These are phyloP conservation scores for Paratilapia polleni DNA, from an alignment of 2,113 vertebrate species.

Conservation along the genomic window DNA sequence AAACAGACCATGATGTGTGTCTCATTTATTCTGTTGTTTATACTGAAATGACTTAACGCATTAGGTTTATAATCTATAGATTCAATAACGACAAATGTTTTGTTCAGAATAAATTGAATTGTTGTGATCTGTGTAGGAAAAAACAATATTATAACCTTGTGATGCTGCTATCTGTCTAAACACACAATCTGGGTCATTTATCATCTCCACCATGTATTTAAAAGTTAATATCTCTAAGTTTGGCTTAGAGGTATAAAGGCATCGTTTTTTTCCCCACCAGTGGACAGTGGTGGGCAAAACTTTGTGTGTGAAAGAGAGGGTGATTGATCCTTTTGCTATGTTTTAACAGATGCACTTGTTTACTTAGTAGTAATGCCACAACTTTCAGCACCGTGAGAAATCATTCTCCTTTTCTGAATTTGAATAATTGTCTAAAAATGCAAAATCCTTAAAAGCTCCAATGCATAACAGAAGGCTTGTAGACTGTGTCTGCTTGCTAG, in stretches of 20 bases:
- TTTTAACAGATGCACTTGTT: not conserved
- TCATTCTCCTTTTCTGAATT: not conserved
- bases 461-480: rapidly evolving
- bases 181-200: not conserved
- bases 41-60: not conserved
- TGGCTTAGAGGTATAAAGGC: not conserved
- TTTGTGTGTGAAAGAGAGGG: not conserved
- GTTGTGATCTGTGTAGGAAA: not conserved
- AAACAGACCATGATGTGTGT: conserved; percentile 37
- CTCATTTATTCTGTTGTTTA: conserved; percentile 36
- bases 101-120: not conserved
- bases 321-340: rapidly evolving
- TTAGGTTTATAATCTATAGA: not conserved
- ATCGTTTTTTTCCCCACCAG: rapidly evolving
- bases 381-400: not conserved
- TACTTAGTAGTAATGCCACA: not conserved
- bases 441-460: not conserved
- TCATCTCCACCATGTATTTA: not conserved
- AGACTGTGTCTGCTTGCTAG: not conserved
- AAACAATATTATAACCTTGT: not conserved
- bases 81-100: not conserved
- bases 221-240: not conserved
- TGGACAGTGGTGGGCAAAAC: not conserved
- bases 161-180: not conserved
- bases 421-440: not conserved